Conservation (phyloP, 1,140 invertebrate species). For the Cyclargus thomasi region DNA sequence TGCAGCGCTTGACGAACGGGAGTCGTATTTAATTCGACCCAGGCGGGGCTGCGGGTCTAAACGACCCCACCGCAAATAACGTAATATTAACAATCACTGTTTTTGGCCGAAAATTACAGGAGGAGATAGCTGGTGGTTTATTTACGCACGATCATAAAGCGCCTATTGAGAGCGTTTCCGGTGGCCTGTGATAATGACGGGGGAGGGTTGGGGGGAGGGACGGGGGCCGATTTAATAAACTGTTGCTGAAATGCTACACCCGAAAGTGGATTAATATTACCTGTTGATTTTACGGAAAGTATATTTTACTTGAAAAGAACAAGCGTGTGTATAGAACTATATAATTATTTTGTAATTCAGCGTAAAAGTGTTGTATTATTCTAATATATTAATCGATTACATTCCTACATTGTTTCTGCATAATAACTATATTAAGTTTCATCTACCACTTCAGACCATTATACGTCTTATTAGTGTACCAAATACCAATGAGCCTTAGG, state of each 20-base stretch:
- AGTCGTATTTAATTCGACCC: constrained; percentile 47
- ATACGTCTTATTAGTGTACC: no score
- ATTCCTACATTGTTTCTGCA: no score
- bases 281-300: background rate
- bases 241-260: background rate
- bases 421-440: no score
- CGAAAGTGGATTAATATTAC: background rate
- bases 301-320: background rate
- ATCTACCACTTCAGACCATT: no score
- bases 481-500: no score
- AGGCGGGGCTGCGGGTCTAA: constrained; percentile 26
- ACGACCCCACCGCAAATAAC: constrained; percentile 27
- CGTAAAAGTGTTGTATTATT: no score
- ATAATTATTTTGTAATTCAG: no score
- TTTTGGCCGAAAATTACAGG: constrained; percentile 31
- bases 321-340: no score
- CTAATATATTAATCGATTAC: no score
- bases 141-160: background rate
- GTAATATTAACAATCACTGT: constrained; percentile 35
- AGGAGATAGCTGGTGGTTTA: constrained; percentile 11
- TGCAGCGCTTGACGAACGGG: constrained; percentile 57
- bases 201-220: no score
- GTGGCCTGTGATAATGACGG: background rate
- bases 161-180: background rate
- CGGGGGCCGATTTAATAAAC: background rate